A percentile compares a stretch with the other conserved stretches of the same genome.
Evolutionary conservation across 2,888 invertebrate species (phyloP).

Genomic region (Philereme vetulata): DNA sequence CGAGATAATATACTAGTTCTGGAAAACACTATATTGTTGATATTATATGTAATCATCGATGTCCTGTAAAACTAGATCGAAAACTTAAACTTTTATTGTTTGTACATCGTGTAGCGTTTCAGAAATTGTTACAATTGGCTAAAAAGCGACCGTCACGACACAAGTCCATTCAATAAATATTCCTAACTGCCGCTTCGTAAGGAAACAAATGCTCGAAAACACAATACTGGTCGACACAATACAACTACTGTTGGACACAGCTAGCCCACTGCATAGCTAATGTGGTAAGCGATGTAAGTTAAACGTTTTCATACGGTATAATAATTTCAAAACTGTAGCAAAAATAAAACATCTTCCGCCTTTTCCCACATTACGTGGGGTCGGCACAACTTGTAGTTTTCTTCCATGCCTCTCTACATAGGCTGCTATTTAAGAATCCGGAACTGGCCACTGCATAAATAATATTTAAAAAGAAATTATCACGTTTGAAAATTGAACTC

Average conservation of each 20-base stretch:
- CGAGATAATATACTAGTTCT: too few relatives aligned
- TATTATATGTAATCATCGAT: slow-evolving; percentile 21
- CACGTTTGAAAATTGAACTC: too few relatives aligned
- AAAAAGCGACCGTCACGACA: slow-evolving; percentile 74
- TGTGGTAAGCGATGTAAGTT: too few relatives aligned
- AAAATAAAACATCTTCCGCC: too few relatives aligned
- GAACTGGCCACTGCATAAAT: too few relatives aligned
- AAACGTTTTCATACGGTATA: too few relatives aligned
- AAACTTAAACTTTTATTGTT: slow-evolving; percentile 58
- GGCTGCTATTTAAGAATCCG: too few relatives aligned
- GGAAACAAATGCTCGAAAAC: slow-evolving; percentile 81
- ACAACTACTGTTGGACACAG: slow-evolving; percentile 8
- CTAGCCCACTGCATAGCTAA: slow-evolving; percentile 13
- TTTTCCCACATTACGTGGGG: too few relatives aligned
- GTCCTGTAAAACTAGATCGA: slow-evolving; percentile 13
- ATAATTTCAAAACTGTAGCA: too few relatives aligned
- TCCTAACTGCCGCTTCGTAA: slow-evolving; percentile 79
- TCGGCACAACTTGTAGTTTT: too few relatives aligned
- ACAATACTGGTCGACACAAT: slow-evolving; percentile 67
- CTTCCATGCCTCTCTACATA: too few relatives aligned
- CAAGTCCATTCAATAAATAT: slow-evolving; percentile 82
- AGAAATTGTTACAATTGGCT: slow-evolving; percentile 74
- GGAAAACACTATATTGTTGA: not conserved
- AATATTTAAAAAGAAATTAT: too few relatives aligned
- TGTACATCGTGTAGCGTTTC: slow-evolving; percentile 46